Evolutionary conservation across 2,888 invertebrate genomes (phyloP).

Genomic region (Callosobruchus maculatus): DNA sequence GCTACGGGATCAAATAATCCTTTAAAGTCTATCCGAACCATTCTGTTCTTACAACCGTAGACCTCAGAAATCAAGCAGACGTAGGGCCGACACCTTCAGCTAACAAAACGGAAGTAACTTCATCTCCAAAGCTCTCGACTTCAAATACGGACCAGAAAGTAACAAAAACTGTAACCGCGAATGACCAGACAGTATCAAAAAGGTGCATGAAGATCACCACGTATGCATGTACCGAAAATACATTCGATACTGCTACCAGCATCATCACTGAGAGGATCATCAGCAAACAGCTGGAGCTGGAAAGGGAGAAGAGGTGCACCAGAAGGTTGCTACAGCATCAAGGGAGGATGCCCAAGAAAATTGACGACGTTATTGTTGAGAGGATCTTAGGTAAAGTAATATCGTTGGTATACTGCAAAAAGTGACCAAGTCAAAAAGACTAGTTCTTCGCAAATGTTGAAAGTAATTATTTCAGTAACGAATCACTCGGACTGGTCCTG

Average conservation of each 20-base stretch:
- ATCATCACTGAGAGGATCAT: slow-evolving; percentile 11
- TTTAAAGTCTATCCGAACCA: neutral
- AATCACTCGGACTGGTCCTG: too few species aligned
- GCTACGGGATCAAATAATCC: too few species aligned
- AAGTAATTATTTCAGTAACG: too few species aligned
- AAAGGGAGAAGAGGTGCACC: neutral
- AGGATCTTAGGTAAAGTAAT: neutral
- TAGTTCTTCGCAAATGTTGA: too few species aligned
- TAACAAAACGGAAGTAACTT: neutral
- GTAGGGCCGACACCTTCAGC: neutral
- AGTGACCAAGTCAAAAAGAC: too few species aligned
- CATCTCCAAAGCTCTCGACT: neutral
- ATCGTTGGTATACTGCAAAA: too few species aligned
- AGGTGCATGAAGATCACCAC: neutral
- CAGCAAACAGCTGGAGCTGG: slow-evolving; percentile 5
- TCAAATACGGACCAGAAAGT: neutral
- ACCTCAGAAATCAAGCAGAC: neutral
- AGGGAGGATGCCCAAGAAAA: neutral
- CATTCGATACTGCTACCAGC: slow-evolving; percentile 4
- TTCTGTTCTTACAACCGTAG: neutral
- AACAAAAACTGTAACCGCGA: neutral
- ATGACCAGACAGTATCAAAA: neutral
- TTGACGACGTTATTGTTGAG: neutral
- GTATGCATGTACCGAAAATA: neutral
- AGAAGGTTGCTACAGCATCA: neutral